phyloP scores from a whole-genome alignment of 2,113 vertebrate genomes.

The Tursiops truncatus region DNA sequence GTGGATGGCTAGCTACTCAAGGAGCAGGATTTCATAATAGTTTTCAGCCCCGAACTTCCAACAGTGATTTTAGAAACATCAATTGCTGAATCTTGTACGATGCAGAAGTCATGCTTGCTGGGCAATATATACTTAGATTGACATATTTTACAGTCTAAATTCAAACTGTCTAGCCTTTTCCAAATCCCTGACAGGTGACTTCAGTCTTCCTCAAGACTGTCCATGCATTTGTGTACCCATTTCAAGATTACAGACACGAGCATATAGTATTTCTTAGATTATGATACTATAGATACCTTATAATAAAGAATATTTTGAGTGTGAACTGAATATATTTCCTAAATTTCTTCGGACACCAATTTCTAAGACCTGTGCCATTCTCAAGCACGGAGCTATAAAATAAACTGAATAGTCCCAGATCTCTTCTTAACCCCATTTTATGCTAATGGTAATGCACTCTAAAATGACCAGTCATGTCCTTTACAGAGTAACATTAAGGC shows the following conservation, averaged over 20 bases:
- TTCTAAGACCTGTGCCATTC: constrained; percentile 40
- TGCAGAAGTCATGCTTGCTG: neutral
- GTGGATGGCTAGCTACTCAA: neutral
- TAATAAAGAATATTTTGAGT: constrained; percentile 15
- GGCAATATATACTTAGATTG: neutral
- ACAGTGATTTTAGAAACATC: neutral
- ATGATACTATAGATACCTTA: neutral
- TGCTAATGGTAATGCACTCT: constrained; percentile 5
- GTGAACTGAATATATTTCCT: constrained; percentile 20
- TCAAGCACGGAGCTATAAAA: constrained; percentile 17
- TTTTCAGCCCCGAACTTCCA: constrained; percentile 7
- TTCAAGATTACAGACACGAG: neutral
- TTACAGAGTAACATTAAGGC: neutral
- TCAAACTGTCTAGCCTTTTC: neutral
- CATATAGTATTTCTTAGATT: neutral
- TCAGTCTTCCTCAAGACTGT: neutral
- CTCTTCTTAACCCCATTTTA: constrained; percentile 44
- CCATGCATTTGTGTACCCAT: neutral
- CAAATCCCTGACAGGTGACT: neutral
- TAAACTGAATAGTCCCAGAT: constrained; percentile 2
- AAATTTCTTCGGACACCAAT: constrained; percentile 3
- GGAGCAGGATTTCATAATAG: neutral
- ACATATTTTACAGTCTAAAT: neutral
- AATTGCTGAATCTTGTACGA: neutral
- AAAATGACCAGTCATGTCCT: constrained; percentile 26